A percentile compares a stretch with the other conserved stretches of the same genome.
phyloP scores from a whole-genome alignment of 2,888 invertebrate genomes.

The Gandaritis pyraliata region DNA sequence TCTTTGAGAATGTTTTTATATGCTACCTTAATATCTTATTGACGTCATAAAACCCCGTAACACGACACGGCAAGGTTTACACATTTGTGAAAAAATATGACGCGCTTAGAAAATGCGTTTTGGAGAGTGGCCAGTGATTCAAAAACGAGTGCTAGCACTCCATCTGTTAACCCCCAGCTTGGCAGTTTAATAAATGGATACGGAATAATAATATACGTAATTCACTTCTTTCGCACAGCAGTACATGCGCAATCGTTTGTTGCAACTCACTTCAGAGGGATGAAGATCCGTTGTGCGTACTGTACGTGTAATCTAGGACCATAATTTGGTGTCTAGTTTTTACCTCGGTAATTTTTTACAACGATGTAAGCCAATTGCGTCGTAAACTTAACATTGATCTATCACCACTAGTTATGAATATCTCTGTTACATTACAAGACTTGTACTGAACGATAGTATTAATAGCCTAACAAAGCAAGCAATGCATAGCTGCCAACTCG shows the following conservation, averaged over 20 bases:
- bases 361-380: slow-evolving; percentile 5
- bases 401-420: not conserved
- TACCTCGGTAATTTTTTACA: not conserved
- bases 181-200: slow-evolving; percentile 15
- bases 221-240: too few species aligned
- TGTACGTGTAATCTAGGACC: too few species aligned
- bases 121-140: not conserved
- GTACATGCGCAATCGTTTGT: too few species aligned
- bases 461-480: slow-evolving; percentile 43
- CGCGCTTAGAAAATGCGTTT: too few species aligned
- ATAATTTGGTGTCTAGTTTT: not conserved
- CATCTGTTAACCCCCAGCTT: slow-evolving; percentile 1
- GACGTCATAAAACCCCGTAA: too few species aligned
- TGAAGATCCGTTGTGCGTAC: too few species aligned
- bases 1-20: too few species aligned
- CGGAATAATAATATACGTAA: slow-evolving; percentile 5
- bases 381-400: slow-evolving; percentile 13
- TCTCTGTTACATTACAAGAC: slow-evolving; percentile 30
- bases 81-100: too few species aligned
- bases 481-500: slow-evolving; percentile 50
- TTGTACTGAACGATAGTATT: slow-evolving; percentile 33
- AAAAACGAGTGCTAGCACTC: slow-evolving; percentile 1
- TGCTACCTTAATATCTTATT: too few species aligned
- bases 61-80: too few species aligned
- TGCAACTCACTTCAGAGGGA: not conserved